Conservation (phyloP, 2,888 invertebrate genomes). For the Agrochola litura region DNA sequence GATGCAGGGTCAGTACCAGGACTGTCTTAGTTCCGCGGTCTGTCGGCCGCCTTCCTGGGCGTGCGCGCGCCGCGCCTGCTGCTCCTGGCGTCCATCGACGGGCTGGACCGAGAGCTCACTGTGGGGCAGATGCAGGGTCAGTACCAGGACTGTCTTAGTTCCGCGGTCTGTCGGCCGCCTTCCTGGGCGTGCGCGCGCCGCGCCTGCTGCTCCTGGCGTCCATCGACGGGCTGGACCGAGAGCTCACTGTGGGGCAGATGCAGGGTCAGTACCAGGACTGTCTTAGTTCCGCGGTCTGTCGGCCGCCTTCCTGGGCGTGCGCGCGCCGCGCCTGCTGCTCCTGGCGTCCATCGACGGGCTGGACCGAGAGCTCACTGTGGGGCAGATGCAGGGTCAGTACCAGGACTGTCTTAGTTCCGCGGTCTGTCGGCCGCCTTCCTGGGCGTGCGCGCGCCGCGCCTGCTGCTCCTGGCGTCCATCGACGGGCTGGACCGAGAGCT, state of each 20-base stretch:
- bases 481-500: constrained; percentile 98
- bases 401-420: no score
- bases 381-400: constrained; percentile 98
- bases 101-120: constrained; percentile 98
- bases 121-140: constrained; percentile 99
- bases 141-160: not conserved
- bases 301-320: constrained; percentile 92
- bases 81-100: constrained; percentile 96
- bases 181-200: constrained; percentile 92
- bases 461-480: constrained; percentile 96
- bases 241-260: constrained; percentile 99
- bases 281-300: no score
- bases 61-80: constrained; percentile 93
- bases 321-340: constrained; percentile 94
- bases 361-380: constrained; percentile 98
- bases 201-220: constrained; percentile 95
- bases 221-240: constrained; percentile 98
- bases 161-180: constrained; percentile 95
- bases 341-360: constrained; percentile 98
- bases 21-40: no score
- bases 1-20: constrained; percentile 95
- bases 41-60: constrained; percentile 94
- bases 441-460: constrained; percentile 92
- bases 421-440: constrained; percentile 95
- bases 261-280: constrained; percentile 92